Conservation (phyloP, 2,888 invertebrate genomes). For the Ethmia dodecea region DNA sequence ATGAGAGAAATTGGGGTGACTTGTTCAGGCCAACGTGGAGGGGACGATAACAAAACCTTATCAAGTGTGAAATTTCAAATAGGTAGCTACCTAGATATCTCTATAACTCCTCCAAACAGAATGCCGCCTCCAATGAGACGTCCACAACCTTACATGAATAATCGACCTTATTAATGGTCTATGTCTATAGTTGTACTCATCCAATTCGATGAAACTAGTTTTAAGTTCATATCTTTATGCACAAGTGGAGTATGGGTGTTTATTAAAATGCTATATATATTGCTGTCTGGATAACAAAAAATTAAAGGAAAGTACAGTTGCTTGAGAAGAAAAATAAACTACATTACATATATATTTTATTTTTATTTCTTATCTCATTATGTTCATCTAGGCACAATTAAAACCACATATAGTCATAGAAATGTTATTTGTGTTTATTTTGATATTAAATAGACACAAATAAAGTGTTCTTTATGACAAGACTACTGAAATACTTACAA, state of each 20-base stretch:
- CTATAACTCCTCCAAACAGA: slow-evolving; percentile 91
- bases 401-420: slow-evolving; percentile 29
- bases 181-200: no score
- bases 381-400: slow-evolving; percentile 31
- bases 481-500: slow-evolving; percentile 53
- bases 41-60: slow-evolving; percentile 96
- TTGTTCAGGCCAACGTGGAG: slow-evolving; percentile 93
- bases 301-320: no score
- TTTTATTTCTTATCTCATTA: slow-evolving; percentile 42
- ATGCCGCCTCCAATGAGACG: slow-evolving; percentile 85
- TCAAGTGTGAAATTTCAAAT: slow-evolving; percentile 92
- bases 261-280: no score
- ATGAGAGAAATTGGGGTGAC: slow-evolving; percentile 97
- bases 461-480: slow-evolving; percentile 33
- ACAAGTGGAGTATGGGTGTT: no score
- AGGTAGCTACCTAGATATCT: slow-evolving; percentile 98
- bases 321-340: slow-evolving; percentile 2
- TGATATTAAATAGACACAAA: no score
- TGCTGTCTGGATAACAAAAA: no score
- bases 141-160: slow-evolving; percentile 79
- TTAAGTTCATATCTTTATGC: no score
- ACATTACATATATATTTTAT: slow-evolving; percentile 9
- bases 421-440: slow-evolving; percentile 34
- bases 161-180: slow-evolving; percentile 65
- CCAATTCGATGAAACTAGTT: no score